A percentile compares a stretch with the other conserved stretches of the same genome.
Conservation (phyloP, 2,888 invertebrate species). For the Mongoloraphidia duomilia region DNA sequence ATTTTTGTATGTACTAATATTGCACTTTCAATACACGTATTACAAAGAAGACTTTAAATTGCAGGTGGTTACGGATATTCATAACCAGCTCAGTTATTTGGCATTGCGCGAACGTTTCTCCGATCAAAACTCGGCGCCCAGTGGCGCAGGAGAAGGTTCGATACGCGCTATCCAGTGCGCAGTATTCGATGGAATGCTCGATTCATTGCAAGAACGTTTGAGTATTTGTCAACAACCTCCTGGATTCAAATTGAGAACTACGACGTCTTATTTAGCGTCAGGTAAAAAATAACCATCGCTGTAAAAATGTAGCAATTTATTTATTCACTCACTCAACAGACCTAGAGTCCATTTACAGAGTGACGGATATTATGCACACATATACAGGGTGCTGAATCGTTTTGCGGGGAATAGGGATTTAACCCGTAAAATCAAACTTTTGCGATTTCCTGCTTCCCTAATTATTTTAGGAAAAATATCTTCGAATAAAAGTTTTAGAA, state of each 20-base stretch:
- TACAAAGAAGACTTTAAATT: constrained; percentile 1
- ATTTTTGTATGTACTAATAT: no score
- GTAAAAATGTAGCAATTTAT: no score
- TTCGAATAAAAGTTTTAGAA: no score
- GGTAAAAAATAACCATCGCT: background rate
- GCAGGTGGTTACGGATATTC: constrained; percentile 39
- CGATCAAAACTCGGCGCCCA: constrained; percentile 26
- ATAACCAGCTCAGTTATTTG: constrained; percentile 40
- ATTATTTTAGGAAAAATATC: no score
- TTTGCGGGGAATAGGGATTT: no score
- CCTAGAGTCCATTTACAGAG: no score
- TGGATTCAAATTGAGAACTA: constrained; percentile 20
- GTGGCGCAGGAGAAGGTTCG: constrained; percentile 24
- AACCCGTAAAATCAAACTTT: no score
- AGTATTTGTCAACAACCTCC: constrained; percentile 19
- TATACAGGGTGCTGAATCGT: no score
- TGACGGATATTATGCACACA: no score
- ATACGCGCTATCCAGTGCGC: constrained; percentile 37
- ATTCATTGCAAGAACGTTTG: constrained; percentile 32
- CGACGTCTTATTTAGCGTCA: constrained; percentile 14
- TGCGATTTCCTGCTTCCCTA: no score
- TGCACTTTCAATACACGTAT: no score
- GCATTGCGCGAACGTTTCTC: constrained; percentile 27
- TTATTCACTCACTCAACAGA: no score
- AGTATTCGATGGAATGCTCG: constrained; percentile 39